phyloP scores from a whole-genome alignment of 2,888 invertebrate genomes.

The Carterocephalus palaemon region DNA sequence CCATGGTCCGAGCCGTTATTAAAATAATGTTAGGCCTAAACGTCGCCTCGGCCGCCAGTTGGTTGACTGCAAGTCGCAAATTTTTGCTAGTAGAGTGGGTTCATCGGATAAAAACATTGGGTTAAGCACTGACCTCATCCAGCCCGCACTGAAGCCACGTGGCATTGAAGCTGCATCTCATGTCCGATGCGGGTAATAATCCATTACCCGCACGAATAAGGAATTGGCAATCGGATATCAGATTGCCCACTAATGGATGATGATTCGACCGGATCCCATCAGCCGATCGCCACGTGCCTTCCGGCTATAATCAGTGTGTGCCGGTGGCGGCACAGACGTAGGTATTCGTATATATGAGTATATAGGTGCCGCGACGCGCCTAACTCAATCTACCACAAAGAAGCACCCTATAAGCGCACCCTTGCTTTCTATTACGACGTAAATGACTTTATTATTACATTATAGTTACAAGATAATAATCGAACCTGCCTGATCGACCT shows the following conservation, averaged over 20 bases:
- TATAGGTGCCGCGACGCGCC: slow-evolving; percentile 66
- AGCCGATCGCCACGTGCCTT: slow-evolving; percentile 38
- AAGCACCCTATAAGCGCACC: too few species aligned
- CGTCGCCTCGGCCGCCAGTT: too few species aligned
- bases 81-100: background rate
- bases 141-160: too few species aligned
- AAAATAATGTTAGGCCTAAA: too few species aligned
- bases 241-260: slow-evolving; percentile 33
- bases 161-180: too few species aligned
- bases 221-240: slow-evolving; percentile 26
- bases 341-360: too few species aligned
- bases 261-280: slow-evolving; percentile 42
- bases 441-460: too few species aligned
- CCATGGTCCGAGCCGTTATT: too few species aligned
- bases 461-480: too few species aligned
- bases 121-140: slow-evolving; percentile 7
- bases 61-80: background rate
- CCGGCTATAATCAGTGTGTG: slow-evolving; percentile 42
- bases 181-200: too few species aligned
- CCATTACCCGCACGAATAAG: background rate
- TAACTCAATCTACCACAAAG: slow-evolving; percentile 56
- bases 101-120: background rate
- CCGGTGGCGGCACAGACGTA: slow-evolving; percentile 54
- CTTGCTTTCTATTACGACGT: too few species aligned
- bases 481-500: too few species aligned